phyloP scores from a whole-genome alignment of 2,797 vertebrate genomes.

The Chromis chromis region DNA sequence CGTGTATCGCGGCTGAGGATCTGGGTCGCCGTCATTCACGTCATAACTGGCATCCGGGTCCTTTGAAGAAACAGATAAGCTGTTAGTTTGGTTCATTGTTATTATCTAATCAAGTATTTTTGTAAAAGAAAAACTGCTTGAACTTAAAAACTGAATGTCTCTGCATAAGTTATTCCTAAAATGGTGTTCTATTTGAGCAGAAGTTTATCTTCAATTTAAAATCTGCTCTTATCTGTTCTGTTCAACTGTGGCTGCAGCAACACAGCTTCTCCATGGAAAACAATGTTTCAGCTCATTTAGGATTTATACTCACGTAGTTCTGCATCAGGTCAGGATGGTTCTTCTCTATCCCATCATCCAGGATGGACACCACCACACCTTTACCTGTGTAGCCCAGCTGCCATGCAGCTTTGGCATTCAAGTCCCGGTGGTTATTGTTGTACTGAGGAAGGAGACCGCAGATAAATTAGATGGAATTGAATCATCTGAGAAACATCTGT shows the following conservation, averaged over 20 bases:
- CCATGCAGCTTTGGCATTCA: slow-evolving; percentile 96
- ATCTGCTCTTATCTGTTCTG: slow-evolving; percentile 13
- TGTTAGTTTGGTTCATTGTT: neutral
- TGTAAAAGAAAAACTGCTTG: neutral
- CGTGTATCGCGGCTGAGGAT: slow-evolving; percentile 97
- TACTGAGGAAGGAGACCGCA: slow-evolving; percentile 81
- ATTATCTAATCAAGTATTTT: neutral
- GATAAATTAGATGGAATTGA: slow-evolving; percentile 50
- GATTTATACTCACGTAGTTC: slow-evolving; percentile 79
- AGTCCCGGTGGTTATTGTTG: slow-evolving; percentile 90
- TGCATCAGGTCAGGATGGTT: slow-evolving; percentile 93
- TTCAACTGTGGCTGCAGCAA: neutral
- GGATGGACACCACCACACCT: slow-evolving; percentile 96
- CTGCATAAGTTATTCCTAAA: neutral
- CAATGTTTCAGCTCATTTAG: neutral
- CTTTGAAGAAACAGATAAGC: slow-evolving; percentile 64
- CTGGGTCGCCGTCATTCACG: slow-evolving; percentile 96
- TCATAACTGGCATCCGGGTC: slow-evolving; percentile 95
- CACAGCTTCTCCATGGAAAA: neutral
- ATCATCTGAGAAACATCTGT: slow-evolving; percentile 41
- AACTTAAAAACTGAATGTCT: neutral
- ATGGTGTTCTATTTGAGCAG: neutral
- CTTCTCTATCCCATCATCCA: slow-evolving; percentile 99
- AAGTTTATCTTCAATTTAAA: slow-evolving; percentile 7
- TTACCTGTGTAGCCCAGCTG: slow-evolving; percentile 93